Base-by-base conservation (phyloP, 2,113 vertebrate species). In the Oplegnathus fasciatus region DNA sequence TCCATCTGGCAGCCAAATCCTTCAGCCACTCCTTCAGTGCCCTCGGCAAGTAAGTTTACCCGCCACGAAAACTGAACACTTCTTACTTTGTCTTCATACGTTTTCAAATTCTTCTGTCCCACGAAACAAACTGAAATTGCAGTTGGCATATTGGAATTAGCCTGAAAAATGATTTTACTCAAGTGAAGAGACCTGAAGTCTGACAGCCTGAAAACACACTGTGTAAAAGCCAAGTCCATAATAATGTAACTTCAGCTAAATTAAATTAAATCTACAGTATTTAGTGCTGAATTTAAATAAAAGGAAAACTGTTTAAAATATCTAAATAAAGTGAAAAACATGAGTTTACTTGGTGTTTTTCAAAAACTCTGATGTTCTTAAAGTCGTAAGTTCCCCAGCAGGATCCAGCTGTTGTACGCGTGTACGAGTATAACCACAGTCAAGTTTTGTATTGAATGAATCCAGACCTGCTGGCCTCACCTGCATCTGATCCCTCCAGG, bases 11-110 rank as follows among this genome's bases (percentile, higher is more conserved):
- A 20, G 96, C 98, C 60, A 99, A 99, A 79, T 99, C 98, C 26
- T 99, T 98, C 93, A 99, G 98, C 93, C 98, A 99, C 87, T 99
- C 98, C 46, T 99, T 99, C 94, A 99, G 98, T 44, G 98, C 98
- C 66, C 96, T 99, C 66, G 98, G 97, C 85, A 99, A 99, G 98
- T 99, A 95, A 96, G 98, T 95, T 28, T 9, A 28, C 15, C 44
- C 26, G 0, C 37, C 24, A 3, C 4, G 2, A 18, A 7, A 22
- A 71, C n/a, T 0, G 0, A 18, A 2, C 8, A 3, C n/a, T 3
- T 7, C 8, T 14, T 1, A 14, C 18, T 42, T 10, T 40, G 7
- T 3, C 32, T 8, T 70, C 46, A 14, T 8, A 30, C 6, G 14
- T 34, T 55, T 42, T 24, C 10, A 80, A 30, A n/a, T 22, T 0